Conservation (phyloP, 2,888 invertebrate genomes). For the Candidula unifasciata region DNA sequence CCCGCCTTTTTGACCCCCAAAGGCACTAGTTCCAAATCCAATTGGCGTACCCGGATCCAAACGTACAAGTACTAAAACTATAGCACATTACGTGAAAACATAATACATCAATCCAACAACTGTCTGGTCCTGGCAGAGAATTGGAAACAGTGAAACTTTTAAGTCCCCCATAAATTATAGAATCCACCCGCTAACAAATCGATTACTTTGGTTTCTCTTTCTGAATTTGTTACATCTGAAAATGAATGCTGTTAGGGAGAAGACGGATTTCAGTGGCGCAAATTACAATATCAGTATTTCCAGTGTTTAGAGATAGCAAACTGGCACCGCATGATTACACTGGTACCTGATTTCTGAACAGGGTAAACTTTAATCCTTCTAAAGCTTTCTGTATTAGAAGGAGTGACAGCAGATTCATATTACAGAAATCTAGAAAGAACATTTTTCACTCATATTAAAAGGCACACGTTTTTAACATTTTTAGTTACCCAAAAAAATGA, state of each 20-base stretch:
- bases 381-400: too few species aligned
- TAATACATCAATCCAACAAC: not conserved
- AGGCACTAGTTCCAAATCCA: too few species aligned
- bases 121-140: not conserved
- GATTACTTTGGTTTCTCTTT: not conserved
- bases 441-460: too few species aligned
- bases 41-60: too few species aligned
- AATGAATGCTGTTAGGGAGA: not conserved
- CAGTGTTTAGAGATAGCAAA: not conserved
- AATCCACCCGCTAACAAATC: conserved; percentile 5
- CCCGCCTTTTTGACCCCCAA: too few species aligned
- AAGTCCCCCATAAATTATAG: not conserved
- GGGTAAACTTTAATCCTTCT: too few species aligned
- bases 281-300: not conserved
- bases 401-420: too few species aligned
- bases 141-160: not conserved
- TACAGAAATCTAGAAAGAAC: too few species aligned
- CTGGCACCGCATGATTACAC: not conserved
- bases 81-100: not conserved
- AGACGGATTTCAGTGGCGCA: conserved; percentile 9
- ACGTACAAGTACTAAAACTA: too few species aligned
- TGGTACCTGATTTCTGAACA: too few species aligned
- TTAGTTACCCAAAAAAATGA: too few species aligned
- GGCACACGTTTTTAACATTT: too few species aligned
- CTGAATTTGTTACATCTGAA: not conserved